A percentile compares a stretch with the other conserved stretches of the same genome.
Evolutionary conservation across 2,797 vertebrate genomes (phyloP).

Genomic region (Enteromius radiatus): DNA sequence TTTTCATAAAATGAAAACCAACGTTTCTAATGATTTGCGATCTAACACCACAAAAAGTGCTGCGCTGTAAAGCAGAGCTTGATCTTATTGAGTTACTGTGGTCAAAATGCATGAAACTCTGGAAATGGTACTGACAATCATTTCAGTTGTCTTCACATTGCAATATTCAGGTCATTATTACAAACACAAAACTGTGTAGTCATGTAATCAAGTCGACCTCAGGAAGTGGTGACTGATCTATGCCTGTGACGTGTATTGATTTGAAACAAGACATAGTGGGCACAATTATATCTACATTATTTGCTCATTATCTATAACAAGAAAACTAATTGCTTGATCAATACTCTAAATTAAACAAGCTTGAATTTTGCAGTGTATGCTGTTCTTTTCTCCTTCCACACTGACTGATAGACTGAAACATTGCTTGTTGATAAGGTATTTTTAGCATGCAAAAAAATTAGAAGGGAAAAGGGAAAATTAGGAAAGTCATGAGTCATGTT

Average conservation of each 20-base stretch:
- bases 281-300: slow-evolving; percentile 56
- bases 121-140: not conserved
- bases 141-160: not conserved
- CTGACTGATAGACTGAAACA: slow-evolving; percentile 33
- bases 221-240: slow-evolving; percentile 40
- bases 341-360: slow-evolving; percentile 53
- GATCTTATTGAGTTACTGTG: slow-evolving; percentile 1
- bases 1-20: slow-evolving; percentile 24
- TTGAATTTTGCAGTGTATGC: slow-evolving; percentile 45
- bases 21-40: not conserved
- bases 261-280: slow-evolving; percentile 43
- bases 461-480: not conserved
- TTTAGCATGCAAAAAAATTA: not conserved
- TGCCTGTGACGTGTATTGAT: slow-evolving; percentile 48
- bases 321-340: slow-evolving; percentile 57
- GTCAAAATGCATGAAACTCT: not conserved
- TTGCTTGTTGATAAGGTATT: not conserved
- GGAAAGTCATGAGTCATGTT: not conserved
- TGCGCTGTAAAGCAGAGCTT: slow-evolving; percentile 1
- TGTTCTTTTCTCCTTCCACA: slow-evolving; percentile 34
- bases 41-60: slow-evolving; percentile 14
- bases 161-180: slow-evolving; percentile 22
- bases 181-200: slow-evolving; percentile 1
- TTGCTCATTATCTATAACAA: slow-evolving; percentile 53
- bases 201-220: slow-evolving; percentile 27